phyloP scores from a whole-genome alignment of 92 coral and sea anemone genomes.

The Actinostola sp. region DNA sequence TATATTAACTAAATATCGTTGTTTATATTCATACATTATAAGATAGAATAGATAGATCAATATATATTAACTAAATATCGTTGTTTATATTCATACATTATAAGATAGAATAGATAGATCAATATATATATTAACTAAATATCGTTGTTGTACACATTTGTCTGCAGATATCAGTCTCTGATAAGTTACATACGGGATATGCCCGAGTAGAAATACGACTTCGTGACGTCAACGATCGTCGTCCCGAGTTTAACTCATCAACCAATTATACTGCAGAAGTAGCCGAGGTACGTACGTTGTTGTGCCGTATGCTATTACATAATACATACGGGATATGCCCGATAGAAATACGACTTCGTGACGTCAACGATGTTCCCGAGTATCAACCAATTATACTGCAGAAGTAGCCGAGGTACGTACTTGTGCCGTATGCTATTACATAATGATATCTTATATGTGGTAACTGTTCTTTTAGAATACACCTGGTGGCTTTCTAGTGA shows the following conservation, averaged over 20 bases:
- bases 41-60: too few species aligned
- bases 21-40: too few species aligned
- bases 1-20: too few species aligned
- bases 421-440: not conserved
- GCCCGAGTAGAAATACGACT: slow-evolving; percentile 66
- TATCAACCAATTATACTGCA: slow-evolving; percentile 69
- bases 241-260: slow-evolving; percentile 79
- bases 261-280: slow-evolving; percentile 68
- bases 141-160: not conserved
- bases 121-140: too few species aligned
- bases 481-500: slow-evolving; percentile 72
- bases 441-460: not conserved
- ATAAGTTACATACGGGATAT: slow-evolving; percentile 62
- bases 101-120: too few species aligned
- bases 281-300: slow-evolving; percentile 71
- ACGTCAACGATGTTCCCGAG: slow-evolving; percentile 88
- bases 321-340: too few species aligned
- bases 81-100: too few species aligned
- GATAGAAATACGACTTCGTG: slow-evolving; percentile 54
- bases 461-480: slow-evolving; percentile 60
- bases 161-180: slow-evolving; percentile 76
- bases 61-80: too few species aligned
- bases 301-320: not conserved
- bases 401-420: slow-evolving; percentile 76
- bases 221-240: slow-evolving; percentile 83